Evolutionary conservation across 2,113 vertebrate species (phyloP), one percentile per base, ranked within the genome.

Genomic region (Planiliza haematocheilus): DNA sequence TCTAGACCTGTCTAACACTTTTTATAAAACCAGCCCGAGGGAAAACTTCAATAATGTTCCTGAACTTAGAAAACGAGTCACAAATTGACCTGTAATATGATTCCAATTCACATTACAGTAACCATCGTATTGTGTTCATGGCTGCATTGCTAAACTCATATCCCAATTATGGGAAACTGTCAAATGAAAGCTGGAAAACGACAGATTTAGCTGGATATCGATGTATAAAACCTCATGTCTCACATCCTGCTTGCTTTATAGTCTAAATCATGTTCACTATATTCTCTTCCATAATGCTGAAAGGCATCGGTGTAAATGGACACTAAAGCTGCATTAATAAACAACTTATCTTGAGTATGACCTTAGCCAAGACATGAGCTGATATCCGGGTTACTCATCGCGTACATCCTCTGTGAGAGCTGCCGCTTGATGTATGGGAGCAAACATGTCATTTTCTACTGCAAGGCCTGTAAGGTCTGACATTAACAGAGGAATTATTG

Each of bases 321-420:
- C 51, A 51, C 39, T 18, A 20, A 57, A 52, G 55, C 14, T 66
- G 1, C 18, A 36, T 70, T 81, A 49, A 80, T 49, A 57, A 59
- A 36, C 20, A 75, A 13, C 38, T 57, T 46, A 71, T 82, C 41
- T 70, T 10, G 5, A 62, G 10, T 8, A 36, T 61, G 71, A 76
- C 58, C 71, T 64, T 68, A 53, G 41, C 18, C n/a, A 1, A 56
- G 74, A 62, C 30, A 10, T 8, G 7, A 57, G 24, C n/a, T 4
- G 3, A 8, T 7, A 13, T 42, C 34, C 56, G 43, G 43, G 51
- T 68, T 34, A 43, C 14, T 42, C 34, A 18, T 48, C 51, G 38
- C 49, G 17, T 20, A 48, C 1, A 2, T 1, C 4, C 14, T 42
- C 7, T 14, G 1, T 39, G 39, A 45, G 48, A 64, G 50, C 41